Evolutionary conservation across 1,140 invertebrate genomes (phyloP).

Genomic region (Homarus americanus): DNA sequence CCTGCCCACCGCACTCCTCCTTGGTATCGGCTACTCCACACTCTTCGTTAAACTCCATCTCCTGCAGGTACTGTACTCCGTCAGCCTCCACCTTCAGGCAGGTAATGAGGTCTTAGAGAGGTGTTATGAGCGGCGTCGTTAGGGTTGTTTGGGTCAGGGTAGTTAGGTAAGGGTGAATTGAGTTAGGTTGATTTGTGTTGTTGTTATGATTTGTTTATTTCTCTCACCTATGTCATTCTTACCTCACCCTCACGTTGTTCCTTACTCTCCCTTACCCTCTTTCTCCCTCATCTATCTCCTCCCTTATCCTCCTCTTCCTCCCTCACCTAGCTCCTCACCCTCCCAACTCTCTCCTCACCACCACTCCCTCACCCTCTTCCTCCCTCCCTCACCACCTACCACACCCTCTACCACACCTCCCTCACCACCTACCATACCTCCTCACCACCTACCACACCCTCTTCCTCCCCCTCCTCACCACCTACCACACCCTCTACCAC

Average conservation of each 20-base stretch:
- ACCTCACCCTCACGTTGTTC: background rate
- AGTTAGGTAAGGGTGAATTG: background rate
- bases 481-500: too few relatives aligned
- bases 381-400: background rate
- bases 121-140: background rate
- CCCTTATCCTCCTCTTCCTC: background rate
- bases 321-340: background rate
- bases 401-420: too few relatives aligned
- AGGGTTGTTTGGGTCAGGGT: background rate
- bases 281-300: background rate
- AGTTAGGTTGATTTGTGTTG: too few relatives aligned
- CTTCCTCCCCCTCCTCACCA: too few relatives aligned
- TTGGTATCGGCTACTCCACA: conserved; percentile 45
- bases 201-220: background rate
- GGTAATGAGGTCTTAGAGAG: background rate
- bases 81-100: too few relatives aligned
- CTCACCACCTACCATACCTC: too few relatives aligned
- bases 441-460: too few relatives aligned
- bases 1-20: conserved; percentile 43
- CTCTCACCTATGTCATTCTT: background rate
- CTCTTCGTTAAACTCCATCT: conserved; percentile 48
- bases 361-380: background rate
- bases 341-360: background rate
- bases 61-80: conserved; percentile 42
- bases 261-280: conserved; percentile 3